Evolutionary conservation across 2,888 invertebrate species (phyloP).

Genomic region (Sisyra nigra): DNA sequence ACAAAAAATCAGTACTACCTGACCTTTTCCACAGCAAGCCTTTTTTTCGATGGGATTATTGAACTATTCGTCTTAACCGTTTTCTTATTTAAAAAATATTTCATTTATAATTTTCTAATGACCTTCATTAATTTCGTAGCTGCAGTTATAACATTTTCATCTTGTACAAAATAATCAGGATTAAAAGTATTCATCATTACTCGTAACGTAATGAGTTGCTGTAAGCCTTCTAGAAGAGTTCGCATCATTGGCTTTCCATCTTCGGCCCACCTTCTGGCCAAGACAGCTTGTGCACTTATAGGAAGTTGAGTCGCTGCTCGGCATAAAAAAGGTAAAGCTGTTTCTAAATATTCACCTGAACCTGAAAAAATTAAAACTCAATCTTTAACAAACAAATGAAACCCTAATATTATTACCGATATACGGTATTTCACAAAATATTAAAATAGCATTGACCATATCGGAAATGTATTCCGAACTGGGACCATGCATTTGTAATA

Average conservation of each 20-base stretch:
- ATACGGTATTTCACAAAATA: slow-evolving; percentile 26
- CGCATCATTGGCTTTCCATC: slow-evolving; percentile 36
- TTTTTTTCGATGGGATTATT: no score
- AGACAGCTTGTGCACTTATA: slow-evolving; percentile 55
- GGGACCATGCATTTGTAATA: slow-evolving; percentile 31
- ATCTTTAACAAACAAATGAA: no score
- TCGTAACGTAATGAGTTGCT: slow-evolving; percentile 74
- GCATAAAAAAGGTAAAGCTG: slow-evolving; percentile 62
- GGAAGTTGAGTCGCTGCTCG: slow-evolving; percentile 60
- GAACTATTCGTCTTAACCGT: no score
- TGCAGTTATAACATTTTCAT: slow-evolving; percentile 67
- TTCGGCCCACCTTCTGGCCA: slow-evolving; percentile 64
- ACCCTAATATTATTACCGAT: neutral
- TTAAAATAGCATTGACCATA: slow-evolving; percentile 35
- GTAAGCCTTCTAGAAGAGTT: slow-evolving; percentile 57
- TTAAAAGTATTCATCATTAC: slow-evolving; percentile 64
- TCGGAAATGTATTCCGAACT: slow-evolving; percentile 29
- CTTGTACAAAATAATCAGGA: slow-evolving; percentile 60
- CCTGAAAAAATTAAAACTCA: slow-evolving; percentile 26
- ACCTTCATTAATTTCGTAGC: slow-evolving; percentile 83
- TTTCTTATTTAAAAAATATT: no score
- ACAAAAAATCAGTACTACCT: no score
- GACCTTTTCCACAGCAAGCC: no score
- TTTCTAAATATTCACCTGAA: slow-evolving; percentile 67
- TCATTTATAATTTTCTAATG: no score